Evolutionary conservation across 2,797 vertebrate species (phyloP).

Genomic region (Pachyuromys duprasi): DNA sequence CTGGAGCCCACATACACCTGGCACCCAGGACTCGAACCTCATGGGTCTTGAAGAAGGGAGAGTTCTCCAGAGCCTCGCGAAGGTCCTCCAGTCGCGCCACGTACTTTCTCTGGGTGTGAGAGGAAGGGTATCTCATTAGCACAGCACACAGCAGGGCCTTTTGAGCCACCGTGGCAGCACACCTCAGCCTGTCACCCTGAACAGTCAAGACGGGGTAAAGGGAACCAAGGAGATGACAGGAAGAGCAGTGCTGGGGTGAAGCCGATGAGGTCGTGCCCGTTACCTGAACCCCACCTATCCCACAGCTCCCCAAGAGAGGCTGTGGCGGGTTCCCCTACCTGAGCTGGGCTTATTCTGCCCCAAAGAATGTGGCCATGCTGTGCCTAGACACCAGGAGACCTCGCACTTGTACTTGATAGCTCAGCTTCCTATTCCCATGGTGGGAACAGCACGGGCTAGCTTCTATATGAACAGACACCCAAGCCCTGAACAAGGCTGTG

Average conservation of each 20-base stretch:
- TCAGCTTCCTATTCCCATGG: neutral
- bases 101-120: constrained; percentile 86
- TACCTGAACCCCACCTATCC: neutral
- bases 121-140: constrained; percentile 29
- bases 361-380: neutral
- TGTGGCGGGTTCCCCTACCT: neutral
- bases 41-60: constrained; percentile 92
- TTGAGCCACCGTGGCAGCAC: neutral
- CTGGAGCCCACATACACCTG: neutral
- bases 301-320: neutral
- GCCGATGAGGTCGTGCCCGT: too few species aligned
- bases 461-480: neutral
- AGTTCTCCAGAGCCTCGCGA: constrained; percentile 89
- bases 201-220: neutral
- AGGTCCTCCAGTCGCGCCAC: constrained; percentile 88
- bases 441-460: neutral
- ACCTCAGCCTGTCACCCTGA: neutral
- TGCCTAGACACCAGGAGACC: neutral
- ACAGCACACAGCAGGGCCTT: neutral
- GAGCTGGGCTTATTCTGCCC: neutral
- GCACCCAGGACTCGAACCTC: constrained; percentile 88
- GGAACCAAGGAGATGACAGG: neutral
- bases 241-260: accelerated
- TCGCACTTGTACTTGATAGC: neutral
- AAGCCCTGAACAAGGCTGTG: neutral